Base-by-base conservation (phyloP, 2,888 invertebrate species). In the Alentia gelatinosa region DNA sequence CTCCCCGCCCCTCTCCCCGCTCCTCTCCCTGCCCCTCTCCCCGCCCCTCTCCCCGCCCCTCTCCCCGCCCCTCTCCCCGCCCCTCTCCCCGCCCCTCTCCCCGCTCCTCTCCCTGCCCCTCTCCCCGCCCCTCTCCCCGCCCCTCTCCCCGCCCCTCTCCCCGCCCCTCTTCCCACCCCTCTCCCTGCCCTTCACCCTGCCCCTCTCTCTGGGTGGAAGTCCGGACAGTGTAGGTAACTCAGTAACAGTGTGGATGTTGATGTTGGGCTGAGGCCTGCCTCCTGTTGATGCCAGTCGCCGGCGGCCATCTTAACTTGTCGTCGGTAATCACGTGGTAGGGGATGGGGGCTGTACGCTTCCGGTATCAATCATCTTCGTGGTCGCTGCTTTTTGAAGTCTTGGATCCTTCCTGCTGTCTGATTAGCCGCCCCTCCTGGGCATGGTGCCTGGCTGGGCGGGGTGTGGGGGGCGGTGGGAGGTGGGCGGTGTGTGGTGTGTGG, bases 321-420 rank as follows among this genome's bases (percentile, higher is more conserved):
- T 35, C 35, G 37, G 79, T 79, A 79, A 79, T 79, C 79, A 79
- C 79, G 79, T 35, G 79, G 68, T 26, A 12, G 30, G 12, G 26
- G 68, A 30, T 68, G 68, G 68, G 68, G 37, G 15, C 1, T n/a
- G 15, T 15, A 19, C 79, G 39, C 79, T 79, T 79, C 79, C 79
- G 79, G 79, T 39, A 79, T 79, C 79, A 79, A 79, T 79, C 79
- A 79, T 79, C 79, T 79, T 79, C 35, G 79, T 23, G 37, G 79
- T 15, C 79, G 79, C 12, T 33, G n/a, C 37, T 79, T 79, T 79
- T 79, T 79, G 79, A 79, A 79, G 79, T 79, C 79, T 9, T 19
- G 79, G 79, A 19, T 79, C 79, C 79, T 79, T 79, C 37, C n/a
- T 39, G 79, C 37, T n/a, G 79, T 79, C 37, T 79, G 79, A 79